These are phyloP conservation scores for Hemicordylus capensis DNA, from an alignment of 2,113 vertebrate species.

Conservation along the genomic window DNA sequence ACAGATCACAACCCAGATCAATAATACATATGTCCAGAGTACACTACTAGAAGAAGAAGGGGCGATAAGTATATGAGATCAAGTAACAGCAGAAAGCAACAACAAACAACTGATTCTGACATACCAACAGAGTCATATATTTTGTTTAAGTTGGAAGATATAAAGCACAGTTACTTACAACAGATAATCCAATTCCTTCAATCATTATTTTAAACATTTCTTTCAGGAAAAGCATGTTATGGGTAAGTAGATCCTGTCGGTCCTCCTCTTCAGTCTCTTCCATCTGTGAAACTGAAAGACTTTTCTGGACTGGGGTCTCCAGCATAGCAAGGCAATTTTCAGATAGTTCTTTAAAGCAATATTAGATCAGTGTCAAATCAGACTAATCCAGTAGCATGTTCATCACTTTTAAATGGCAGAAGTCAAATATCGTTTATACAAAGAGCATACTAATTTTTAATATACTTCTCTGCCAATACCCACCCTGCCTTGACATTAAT, in stretches of 20 bases:
- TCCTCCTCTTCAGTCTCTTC: constrained; percentile 81
- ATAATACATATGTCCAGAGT: too few relatives aligned
- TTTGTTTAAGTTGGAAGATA: neutral
- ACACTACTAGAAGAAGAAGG: too few relatives aligned
- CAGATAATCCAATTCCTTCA: constrained; percentile 87
- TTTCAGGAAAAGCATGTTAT: constrained; percentile 88
- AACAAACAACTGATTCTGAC: too few relatives aligned
- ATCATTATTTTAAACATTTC: constrained; percentile 89
- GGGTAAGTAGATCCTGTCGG: constrained; percentile 71
- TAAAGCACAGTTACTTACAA: constrained; percentile 79
- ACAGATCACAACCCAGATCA: too few relatives aligned
- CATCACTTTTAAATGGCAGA: constrained; percentile 12
- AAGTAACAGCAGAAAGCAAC: too few relatives aligned
- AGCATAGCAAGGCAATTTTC: constrained; percentile 87
- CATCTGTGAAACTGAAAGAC: constrained; percentile 69
- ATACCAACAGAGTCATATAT: too few relatives aligned
- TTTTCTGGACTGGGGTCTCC: constrained; percentile 80
- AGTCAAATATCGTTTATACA: neutral
- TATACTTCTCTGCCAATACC: neutral
- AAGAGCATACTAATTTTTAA: neutral
- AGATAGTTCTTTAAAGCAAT: constrained; percentile 80
- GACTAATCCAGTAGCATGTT: neutral
- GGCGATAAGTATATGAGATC: too few relatives aligned
- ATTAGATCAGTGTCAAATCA: constrained; percentile 27
- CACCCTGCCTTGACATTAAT: neutral